Evolutionary conservation across 1,140 invertebrate genomes (phyloP).

Genomic region (Calephelis nemesis): DNA sequence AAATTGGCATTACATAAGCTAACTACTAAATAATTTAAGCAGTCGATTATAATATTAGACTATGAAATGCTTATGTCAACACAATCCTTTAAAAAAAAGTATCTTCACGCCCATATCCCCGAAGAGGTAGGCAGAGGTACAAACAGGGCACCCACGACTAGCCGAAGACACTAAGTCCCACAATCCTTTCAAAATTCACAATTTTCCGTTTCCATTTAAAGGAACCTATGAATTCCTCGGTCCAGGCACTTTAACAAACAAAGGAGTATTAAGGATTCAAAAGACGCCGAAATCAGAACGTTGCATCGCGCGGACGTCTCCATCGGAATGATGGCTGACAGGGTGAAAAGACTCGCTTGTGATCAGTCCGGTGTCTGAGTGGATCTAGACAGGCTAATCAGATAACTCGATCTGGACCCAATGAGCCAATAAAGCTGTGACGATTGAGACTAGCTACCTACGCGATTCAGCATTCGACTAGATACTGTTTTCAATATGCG

Average conservation of each 20-base stretch:
- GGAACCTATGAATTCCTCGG: slow-evolving; percentile 28
- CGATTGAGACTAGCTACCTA: not conserved
- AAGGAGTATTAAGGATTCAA: slow-evolving; percentile 38
- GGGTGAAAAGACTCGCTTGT: slow-evolving; percentile 59
- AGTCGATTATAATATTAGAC: not conserved
- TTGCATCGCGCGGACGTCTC: slow-evolving; percentile 51
- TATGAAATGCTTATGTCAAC: not conserved
- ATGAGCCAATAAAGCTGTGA: slow-evolving; percentile 2
- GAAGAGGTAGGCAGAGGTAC: no score
- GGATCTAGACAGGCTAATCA: slow-evolving; percentile 48
- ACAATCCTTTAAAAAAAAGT: not conserved
- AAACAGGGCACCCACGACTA: no score
- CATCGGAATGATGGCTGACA: slow-evolving; percentile 50
- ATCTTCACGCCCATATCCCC: no score
- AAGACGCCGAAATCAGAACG: slow-evolving; percentile 66
- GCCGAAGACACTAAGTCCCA: no score
- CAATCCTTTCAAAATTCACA: not conserved
- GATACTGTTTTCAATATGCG: not conserved
- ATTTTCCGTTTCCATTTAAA: not conserved
- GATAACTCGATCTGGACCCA: slow-evolving; percentile 27
- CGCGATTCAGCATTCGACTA: not conserved
- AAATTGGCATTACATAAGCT: no score
- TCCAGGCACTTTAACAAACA: slow-evolving; percentile 37
- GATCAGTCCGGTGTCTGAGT: slow-evolving; percentile 56
- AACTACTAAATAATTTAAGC: not conserved